Evolutionary conservation across 1,140 invertebrate species (phyloP), one percentile per base, ranked within the genome.

Genomic region (Dinothrombium tinctorium): DNA sequence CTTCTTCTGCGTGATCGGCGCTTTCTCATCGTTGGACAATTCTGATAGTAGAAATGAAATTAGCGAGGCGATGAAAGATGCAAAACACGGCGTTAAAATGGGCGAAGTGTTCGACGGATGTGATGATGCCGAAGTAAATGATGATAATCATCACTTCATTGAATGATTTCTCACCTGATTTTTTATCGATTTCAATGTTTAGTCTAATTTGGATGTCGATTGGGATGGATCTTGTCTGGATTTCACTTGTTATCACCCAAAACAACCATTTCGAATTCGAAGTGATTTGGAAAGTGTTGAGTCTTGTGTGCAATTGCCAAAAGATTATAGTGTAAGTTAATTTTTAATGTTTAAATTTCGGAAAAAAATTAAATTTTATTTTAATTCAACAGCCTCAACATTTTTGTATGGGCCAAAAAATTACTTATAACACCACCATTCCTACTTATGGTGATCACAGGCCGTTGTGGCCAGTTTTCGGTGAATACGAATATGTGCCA

Each of bases 401-500:
- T 50, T 63, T 64, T 47, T 81, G 77, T 52, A 73, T 80, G 68
- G 62, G 70, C 37, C 63, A 69, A 42, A 53, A 54, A 4, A 73
- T 80, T 31, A 52, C 55, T n/a, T 81, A 80, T 53, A 54, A 65
- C 26, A 58, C 67, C 28, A 45, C 54, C 25, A 60, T 77, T 44
- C 72, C 73, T 23, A 72, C 72, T 39, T 70, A 64, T 60, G 80
- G 79, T 25, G 56, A 68, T 23, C 79, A 81, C 57, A 66, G 80
- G 49, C 76, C 78, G 20, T 56, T 79, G 9, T 82, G 79, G 70
- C 70, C 79, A 8, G 59, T 66, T 33, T 87, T 75, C 59, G 82
- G 82, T 28, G 74, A 78, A 56, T 86, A 86, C 54, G 64, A 59
- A 40, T 86, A 72, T 58, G 43, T 84, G 28, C 82, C 82, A 6